A percentile compares a stretch with the other conserved stretches of the same genome.
Conservation (phyloP, 2,113 vertebrate genomes). For the human (Homo sapiens) region GRCh38 chr15:87762501-87763000, state of each 20-base stretch:
- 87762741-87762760: background rate
- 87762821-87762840: background rate
- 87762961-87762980: background rate
- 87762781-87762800: background rate
- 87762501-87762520: background rate
- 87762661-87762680: background rate
- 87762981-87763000: background rate
- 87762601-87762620: background rate
- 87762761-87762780: background rate
- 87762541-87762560: background rate
- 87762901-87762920: background rate
- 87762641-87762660: background rate
- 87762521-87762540: background rate
- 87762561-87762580: background rate
- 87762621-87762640: background rate
- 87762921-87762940: no score
- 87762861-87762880: background rate
- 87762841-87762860: background rate
- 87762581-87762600: background rate
- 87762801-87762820: background rate
- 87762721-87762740: background rate
- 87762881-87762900: background rate
- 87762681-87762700: background rate
- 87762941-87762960: fast-evolving
- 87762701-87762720: background rate